phyloP scores from a whole-genome alignment of 2,888 invertebrate genomes.

The Apotomis turbidana region DNA sequence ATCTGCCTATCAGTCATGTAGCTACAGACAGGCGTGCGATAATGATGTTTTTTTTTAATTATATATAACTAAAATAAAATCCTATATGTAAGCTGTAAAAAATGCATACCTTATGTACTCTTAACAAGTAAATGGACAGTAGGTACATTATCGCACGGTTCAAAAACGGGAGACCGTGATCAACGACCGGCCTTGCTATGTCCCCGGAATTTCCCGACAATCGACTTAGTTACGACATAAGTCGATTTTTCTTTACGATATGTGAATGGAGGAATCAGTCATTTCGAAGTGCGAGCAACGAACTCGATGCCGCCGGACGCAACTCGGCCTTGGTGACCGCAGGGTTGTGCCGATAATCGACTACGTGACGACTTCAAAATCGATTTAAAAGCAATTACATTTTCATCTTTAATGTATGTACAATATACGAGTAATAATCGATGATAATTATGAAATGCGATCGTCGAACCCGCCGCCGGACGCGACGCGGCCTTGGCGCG shows the following conservation, averaged over 20 bases:
- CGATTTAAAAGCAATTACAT: conserved; percentile 25
- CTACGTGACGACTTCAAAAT: conserved; percentile 16
- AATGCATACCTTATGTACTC: background rate
- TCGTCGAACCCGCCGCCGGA: conserved; percentile 61
- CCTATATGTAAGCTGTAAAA: background rate
- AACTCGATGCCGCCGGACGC: conserved; percentile 12
- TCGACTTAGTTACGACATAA: background rate
- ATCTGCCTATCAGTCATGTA: too few species aligned
- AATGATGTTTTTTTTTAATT: too few species aligned
- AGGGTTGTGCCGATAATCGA: conserved; percentile 15
- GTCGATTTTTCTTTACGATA: background rate
- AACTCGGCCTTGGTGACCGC: conserved; percentile 18
- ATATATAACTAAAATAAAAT: too few species aligned
- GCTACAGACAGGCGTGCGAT: too few species aligned
- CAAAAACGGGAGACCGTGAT: background rate
- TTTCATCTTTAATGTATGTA: conserved; percentile 21
- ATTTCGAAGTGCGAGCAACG: conserved; percentile 5
- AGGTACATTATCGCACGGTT: background rate
- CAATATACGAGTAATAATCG: conserved; percentile 44
- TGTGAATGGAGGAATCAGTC: conserved; percentile 8
- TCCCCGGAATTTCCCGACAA: background rate
- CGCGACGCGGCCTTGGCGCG: conserved; percentile 65
- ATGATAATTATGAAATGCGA: conserved; percentile 50
- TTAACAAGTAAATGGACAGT: too few species aligned
- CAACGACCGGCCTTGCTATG: background rate